Evolutionary conservation across 2,888 invertebrate genomes (phyloP).

Genomic region (Amphipoea oculea): DNA sequence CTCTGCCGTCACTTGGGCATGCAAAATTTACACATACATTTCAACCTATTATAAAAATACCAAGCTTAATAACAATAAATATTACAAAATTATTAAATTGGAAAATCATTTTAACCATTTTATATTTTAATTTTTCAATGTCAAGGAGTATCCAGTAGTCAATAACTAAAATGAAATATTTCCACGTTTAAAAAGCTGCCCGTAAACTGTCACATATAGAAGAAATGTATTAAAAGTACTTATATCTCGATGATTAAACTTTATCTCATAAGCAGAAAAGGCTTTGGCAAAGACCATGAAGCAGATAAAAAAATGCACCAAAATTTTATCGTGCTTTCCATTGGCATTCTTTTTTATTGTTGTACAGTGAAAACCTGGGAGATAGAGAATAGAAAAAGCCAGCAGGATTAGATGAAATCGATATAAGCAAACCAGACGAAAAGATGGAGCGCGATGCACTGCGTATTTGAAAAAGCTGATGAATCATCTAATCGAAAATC

Average conservation of each 20-base stretch:
- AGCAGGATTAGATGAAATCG: neutral
- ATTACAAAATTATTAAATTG: no score
- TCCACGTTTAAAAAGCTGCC: neutral
- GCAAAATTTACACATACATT: no score
- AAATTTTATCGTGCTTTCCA: neutral
- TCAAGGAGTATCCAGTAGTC: no score
- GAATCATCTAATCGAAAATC: conserved; percentile 2
- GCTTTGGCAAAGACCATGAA: neutral
- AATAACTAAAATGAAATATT: no score
- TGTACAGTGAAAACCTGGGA: neutral
- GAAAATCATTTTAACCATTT: no score
- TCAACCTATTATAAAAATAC: no score
- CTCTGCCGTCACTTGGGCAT: no score
- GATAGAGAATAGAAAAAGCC: neutral
- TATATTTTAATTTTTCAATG: no score
- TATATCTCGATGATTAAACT: no score
- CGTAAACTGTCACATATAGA: neutral
- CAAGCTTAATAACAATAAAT: no score
- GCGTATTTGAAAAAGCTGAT: neutral
- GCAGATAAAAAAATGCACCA: neutral
- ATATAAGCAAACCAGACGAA: neutral
- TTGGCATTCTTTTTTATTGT: conserved; percentile 2
- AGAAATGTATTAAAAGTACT: neutral
- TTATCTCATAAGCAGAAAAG: neutral
- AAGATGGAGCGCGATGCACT: neutral